Percentiles rank a stretch among this genome's conserved stretches.
Conservation (phyloP, 1,140 invertebrate genomes). For the Lanistes nyassanus region DNA sequence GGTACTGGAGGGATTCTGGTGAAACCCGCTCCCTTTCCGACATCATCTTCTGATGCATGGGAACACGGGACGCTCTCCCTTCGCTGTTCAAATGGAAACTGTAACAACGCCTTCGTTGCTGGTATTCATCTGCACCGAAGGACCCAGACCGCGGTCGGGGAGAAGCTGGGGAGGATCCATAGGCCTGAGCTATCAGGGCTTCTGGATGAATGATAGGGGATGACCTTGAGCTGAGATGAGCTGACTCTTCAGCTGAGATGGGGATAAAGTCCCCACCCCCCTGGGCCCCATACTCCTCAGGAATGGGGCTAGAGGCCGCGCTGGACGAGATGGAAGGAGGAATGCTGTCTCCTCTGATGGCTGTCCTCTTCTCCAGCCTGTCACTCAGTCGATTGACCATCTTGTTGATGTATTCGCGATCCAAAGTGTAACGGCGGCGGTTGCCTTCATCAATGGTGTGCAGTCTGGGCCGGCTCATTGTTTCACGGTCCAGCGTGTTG, state of each 20-base stretch:
- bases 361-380: constrained; percentile 47
- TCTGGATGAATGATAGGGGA: constrained; percentile 37
- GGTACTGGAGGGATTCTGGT: constrained; percentile 35
- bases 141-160: constrained; percentile 59
- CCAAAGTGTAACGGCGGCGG: constrained; percentile 51
- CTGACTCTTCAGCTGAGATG: constrained; percentile 48
- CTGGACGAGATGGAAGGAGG: constrained; percentile 56
- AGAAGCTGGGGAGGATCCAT: constrained; percentile 48
- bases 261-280: constrained; percentile 50
- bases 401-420: constrained; percentile 58
- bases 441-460: constrained; percentile 61
- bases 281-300: constrained; percentile 49
- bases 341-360: constrained; percentile 49
- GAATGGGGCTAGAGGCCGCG: constrained; percentile 56
- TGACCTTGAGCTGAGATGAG: constrained; percentile 42
- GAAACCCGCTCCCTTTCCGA: constrained; percentile 36
- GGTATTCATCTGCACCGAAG: constrained; percentile 51
- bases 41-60: constrained; percentile 34
- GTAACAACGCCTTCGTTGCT: constrained; percentile 52
- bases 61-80: constrained; percentile 45
- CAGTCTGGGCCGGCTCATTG: constrained; percentile 47
- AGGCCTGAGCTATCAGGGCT: constrained; percentile 40
- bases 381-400: constrained; percentile 56
- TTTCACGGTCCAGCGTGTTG: constrained; percentile 60
- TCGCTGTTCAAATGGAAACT: constrained; percentile 62